These are phyloP conservation scores for Drosophila fuyamai DNA, from an alignment of 1,140 invertebrate genomes.

Conservation along the genomic window DNA sequence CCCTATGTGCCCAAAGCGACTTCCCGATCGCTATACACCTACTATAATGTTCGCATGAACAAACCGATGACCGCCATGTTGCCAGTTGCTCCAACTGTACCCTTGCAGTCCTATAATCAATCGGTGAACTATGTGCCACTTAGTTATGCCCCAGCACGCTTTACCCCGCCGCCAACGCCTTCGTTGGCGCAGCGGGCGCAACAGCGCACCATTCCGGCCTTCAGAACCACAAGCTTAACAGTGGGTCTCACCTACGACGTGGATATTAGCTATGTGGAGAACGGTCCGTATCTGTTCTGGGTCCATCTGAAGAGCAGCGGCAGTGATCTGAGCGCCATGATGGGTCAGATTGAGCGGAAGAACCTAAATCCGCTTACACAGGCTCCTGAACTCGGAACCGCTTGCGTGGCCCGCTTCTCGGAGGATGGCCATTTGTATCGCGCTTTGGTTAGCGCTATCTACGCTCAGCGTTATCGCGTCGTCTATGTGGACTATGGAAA, in stretches of 20 bases:
- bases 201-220: conserved; percentile 72
- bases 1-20: conserved; percentile 56
- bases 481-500: conserved; percentile 93
- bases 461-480: conserved; percentile 87
- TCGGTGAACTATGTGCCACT: conserved; percentile 4
- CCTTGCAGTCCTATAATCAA: conserved; percentile 24
- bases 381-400: conserved; percentile 87
- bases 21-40: conserved; percentile 57
- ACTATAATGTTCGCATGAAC: conserved; percentile 69
- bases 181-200: conserved; percentile 5
- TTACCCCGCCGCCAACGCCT: conserved; percentile 36
- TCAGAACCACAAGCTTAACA: conserved; percentile 86
- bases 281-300: conserved; percentile 90
- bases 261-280: conserved; percentile 90
- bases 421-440: conserved; percentile 88
- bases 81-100: not conserved
- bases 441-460: conserved; percentile 89
- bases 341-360: conserved; percentile 88
- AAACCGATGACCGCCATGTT: conserved; percentile 37
- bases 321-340: conserved; percentile 87
- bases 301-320: conserved; percentile 88
- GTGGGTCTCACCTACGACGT: conserved; percentile 87
- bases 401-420: conserved; percentile 89
- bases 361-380: conserved; percentile 87
- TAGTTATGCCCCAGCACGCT: conserved; percentile 52